Base-by-base conservation (phyloP, 2,797 vertebrate genomes). In the Lerista edwardsae region DNA sequence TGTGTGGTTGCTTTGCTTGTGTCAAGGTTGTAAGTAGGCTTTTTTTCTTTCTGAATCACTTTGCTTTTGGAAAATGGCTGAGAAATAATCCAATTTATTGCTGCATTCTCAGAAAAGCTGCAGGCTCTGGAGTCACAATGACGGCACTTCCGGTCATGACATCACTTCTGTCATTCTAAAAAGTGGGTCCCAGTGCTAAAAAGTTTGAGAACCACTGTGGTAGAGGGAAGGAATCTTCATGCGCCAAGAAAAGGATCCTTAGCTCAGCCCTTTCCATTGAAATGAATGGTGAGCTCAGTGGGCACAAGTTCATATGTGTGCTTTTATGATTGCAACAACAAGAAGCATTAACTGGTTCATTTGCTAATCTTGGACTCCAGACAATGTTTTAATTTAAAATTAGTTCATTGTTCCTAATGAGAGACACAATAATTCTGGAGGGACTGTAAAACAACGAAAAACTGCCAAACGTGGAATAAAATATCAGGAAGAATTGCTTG, bases 401-500 rank as follows among this genome's bases (percentile, higher is more conserved):
- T 75, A 39, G 57, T 36, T 47, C 80, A 29, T 83, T 90, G 76
- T 55, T 83, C 62, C 82, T 71, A 79, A 84, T 65, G 47, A 36
- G 73, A 84, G 83, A 87, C 86, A 76, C 17, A 73, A 71, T 65
- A 87, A 27, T 79, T 89, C 39, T 59, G 72, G 67, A 89, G 86
- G 79, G 75, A 19, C 17, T 34, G 31, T 80, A 75, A 84, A 84
- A 74, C 75, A 84, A 84, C 79, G 17, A 29, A 80, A 87, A 76
- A 55, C 65, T 80, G 74, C 44, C 74, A 87, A 84, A 87, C 61
- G 44, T 90, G 84, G 89, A 88, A 62, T 82, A 86, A 88, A 90
- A 86, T 91, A 87, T 82, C 91, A 86, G 81, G 90, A 94, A 89
- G 91, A 92, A 92, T 91, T 89, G 86, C 81, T 77, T 93, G 76